Percentiles rank a stretch among this genome's conserved stretches.
These are phyloP conservation scores for Natator depressus DNA, from an alignment of 2,113 vertebrate genomes.

Conservation along the genomic window DNA sequence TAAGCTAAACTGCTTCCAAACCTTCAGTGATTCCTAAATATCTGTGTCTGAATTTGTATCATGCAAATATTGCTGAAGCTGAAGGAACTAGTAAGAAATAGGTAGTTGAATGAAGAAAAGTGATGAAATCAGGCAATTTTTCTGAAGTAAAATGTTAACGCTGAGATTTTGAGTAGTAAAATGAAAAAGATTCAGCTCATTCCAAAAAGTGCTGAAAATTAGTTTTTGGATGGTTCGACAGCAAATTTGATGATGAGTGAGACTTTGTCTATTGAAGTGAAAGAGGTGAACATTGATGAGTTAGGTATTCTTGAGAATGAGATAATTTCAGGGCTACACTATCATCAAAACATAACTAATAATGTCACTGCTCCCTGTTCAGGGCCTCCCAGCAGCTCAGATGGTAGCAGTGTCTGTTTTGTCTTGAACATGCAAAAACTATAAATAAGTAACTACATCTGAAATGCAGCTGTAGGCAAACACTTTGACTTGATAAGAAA, in stretches of 20 bases:
- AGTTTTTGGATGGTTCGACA: not conserved
- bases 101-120: not conserved
- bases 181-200: too few species aligned
- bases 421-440: not conserved
- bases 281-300: not conserved
- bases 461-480: not conserved
- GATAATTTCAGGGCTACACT: not conserved
- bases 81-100: not conserved
- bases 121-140: not conserved
- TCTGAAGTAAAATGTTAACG: not conserved
- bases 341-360: fast-evolving
- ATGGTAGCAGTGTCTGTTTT: not conserved
- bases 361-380: not conserved
- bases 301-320: not conserved
- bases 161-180: too few species aligned
- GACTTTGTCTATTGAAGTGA: not conserved
- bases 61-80: not conserved
- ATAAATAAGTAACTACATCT: not conserved
- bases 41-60: not conserved
- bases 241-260: not conserved
- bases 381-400: not conserved
- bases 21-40: not conserved
- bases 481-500: not conserved
- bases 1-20: not conserved
- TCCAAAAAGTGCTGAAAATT: not conserved